These are phyloP conservation scores for Xylophagus ater DNA, from an alignment of 2,888 invertebrate genomes.

Conservation along the genomic window DNA sequence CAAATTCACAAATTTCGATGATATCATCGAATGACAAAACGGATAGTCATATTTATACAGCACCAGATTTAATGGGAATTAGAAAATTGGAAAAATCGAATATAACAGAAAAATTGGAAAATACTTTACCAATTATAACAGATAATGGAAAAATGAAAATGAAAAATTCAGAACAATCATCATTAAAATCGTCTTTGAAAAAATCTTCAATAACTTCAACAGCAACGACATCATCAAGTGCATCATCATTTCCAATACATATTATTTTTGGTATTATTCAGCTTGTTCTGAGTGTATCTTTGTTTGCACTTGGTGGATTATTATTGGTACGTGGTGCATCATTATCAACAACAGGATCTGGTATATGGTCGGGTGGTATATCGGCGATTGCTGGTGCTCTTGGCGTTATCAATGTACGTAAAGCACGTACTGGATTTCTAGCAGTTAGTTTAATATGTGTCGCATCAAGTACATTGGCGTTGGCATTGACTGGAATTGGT, in stretches of 20 bases:
- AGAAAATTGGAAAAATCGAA: slow-evolving; percentile 9
- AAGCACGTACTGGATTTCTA: slow-evolving; percentile 36
- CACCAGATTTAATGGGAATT: slow-evolving; percentile 29
- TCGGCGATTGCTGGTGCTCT: slow-evolving; percentile 36
- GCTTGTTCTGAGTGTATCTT: slow-evolving; percentile 31
- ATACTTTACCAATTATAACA: too few relatives aligned
- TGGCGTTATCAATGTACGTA: slow-evolving; percentile 37
- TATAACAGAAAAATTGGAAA: too few relatives aligned
- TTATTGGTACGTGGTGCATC: slow-evolving; percentile 34
- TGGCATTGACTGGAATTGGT: slow-evolving; percentile 37
- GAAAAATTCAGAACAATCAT: not conserved
- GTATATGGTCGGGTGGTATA: slow-evolving; percentile 36
- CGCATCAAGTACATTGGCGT: slow-evolving; percentile 35
- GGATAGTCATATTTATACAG: slow-evolving; percentile 34
- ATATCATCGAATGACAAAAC: slow-evolving; percentile 23
- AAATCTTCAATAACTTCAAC: too few relatives aligned
- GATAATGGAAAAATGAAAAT: too few relatives aligned
- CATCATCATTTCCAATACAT: slow-evolving; percentile 27
- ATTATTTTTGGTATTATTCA: slow-evolving; percentile 34
- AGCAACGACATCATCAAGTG: too few relatives aligned
- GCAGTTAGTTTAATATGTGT: slow-evolving; percentile 37
- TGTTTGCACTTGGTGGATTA: slow-evolving; percentile 35
- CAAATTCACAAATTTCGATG: slow-evolving; percentile 35
- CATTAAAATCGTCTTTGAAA: not conserved
- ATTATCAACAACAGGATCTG: slow-evolving; percentile 33